Evolutionary conservation across 1,140 invertebrate species (phyloP).

Genomic region (Mycetomoellerius zeteki): DNA sequence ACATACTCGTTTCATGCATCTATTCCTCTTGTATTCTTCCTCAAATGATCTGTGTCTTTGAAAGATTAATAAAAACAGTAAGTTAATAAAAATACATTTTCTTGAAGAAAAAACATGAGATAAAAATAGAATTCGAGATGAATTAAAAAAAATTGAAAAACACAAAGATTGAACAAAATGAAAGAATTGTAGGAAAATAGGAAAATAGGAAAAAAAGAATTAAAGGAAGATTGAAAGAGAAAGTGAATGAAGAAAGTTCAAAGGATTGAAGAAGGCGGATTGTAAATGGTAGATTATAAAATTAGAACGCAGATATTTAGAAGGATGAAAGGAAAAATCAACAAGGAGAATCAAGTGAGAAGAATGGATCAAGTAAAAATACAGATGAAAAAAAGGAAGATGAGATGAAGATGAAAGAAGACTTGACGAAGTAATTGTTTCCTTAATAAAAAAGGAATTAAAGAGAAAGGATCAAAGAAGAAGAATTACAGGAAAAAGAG

Average conservation of each 20-base stretch:
- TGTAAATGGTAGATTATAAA: not conserved
- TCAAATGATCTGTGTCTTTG: not conserved
- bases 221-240: not conserved
- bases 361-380: not conserved
- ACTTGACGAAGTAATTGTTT: not conserved
- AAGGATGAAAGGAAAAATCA: not conserved
- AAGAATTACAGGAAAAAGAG: not conserved
- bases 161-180: not conserved
- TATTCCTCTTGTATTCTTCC: not conserved
- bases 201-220: not conserved
- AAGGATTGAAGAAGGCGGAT: not conserved
- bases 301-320: not conserved
- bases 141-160: not conserved
- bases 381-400: not conserved
- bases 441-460: not conserved
- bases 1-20: not conserved
- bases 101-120: not conserved
- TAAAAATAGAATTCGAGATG: not conserved
- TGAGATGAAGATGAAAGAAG: not conserved
- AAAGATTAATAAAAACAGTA: not conserved
- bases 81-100: too few species aligned
- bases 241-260: not conserved
- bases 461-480: not conserved
- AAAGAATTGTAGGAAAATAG: not conserved
- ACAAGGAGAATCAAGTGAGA: not conserved